Conservation (phyloP, 1,140 invertebrate genomes). For the Diorhabda sublineata region DNA sequence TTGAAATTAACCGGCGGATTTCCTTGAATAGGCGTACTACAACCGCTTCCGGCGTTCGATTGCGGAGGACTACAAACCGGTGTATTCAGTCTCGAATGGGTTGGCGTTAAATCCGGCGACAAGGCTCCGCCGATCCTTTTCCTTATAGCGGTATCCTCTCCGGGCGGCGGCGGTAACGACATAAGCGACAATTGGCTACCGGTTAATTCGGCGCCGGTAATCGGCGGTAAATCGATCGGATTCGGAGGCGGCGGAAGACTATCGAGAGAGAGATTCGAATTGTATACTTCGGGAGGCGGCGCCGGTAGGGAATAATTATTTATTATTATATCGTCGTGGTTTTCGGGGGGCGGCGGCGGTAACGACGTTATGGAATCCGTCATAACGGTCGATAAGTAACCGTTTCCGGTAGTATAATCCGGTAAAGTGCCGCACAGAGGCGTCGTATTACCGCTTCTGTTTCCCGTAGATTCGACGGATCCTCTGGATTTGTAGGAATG, state of each 20-base stretch:
- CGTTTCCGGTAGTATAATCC: constrained; percentile 43
- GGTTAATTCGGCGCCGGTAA: constrained; percentile 57
- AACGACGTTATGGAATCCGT: constrained; percentile 55
- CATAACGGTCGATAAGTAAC: constrained; percentile 41
- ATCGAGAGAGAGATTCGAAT: constrained; percentile 70
- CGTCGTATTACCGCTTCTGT: constrained; percentile 48
- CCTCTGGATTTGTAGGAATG: constrained; percentile 45
- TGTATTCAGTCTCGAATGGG: constrained; percentile 45
- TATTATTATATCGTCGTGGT: constrained; percentile 44
- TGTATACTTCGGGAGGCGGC: constrained; percentile 63
- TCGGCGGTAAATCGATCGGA: constrained; percentile 57
- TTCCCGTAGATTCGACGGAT: constrained; percentile 44
- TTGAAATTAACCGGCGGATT: constrained; percentile 39
- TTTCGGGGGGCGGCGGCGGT: constrained; percentile 53
- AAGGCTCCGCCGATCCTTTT: constrained; percentile 41
- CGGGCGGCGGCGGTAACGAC: constrained; percentile 64
- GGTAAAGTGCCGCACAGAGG: constrained; percentile 51
- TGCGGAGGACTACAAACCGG: constrained; percentile 51
- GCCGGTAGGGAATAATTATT: constrained; percentile 52
- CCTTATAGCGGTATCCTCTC: constrained; percentile 48
- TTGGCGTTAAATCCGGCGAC: constrained; percentile 46
- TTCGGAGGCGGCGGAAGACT: constrained; percentile 74
- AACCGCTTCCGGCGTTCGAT: constrained; percentile 44
- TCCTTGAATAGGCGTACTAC: constrained; percentile 39
- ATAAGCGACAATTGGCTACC: constrained; percentile 63